Conservation (phyloP, 2,888 invertebrate species). For the Scaptomyza tumidula region DNA sequence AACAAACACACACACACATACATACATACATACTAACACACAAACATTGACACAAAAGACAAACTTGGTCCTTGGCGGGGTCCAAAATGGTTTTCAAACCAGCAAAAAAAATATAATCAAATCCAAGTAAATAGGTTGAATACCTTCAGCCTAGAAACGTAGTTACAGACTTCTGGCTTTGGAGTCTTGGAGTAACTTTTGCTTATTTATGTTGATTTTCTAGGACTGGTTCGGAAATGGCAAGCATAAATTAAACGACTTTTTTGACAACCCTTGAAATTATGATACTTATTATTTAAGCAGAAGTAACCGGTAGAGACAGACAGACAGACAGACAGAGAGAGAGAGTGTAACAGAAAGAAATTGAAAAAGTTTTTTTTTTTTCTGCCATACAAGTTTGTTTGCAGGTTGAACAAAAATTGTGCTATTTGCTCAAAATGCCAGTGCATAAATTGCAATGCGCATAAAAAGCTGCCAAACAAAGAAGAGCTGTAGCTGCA, state of each 20-base stretch:
- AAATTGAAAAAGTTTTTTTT: conserved; percentile 48
- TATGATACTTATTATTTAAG: conserved; percentile 80
- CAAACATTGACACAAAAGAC: conserved; percentile 63
- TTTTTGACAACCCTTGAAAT: conserved; percentile 80
- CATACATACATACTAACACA: conserved; percentile 20
- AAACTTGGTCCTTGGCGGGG: conserved; percentile 70
- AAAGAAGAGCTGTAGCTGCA: background rate
- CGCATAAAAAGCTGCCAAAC: conserved; percentile 26
- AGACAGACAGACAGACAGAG: background rate
- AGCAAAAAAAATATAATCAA: conserved; percentile 1
- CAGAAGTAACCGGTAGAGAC: conserved; percentile 29
- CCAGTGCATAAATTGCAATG: conserved; percentile 54
- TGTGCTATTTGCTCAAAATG: conserved; percentile 23
- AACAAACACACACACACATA: conserved; percentile 23
- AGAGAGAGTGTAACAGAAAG: background rate
- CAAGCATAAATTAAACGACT: conserved; percentile 79
- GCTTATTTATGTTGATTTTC: conserved; percentile 80
- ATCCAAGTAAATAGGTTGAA: conserved; percentile 23
- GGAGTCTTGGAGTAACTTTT: conserved; percentile 56
- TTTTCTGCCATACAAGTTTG: conserved; percentile 47
- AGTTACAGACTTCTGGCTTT: conserved; percentile 19
- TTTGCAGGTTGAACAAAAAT: conserved; percentile 31
- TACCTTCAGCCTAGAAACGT: conserved; percentile 34
- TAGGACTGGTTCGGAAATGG: conserved; percentile 76
- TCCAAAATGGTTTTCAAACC: conserved; percentile 27